Evolutionary conservation across 2,888 invertebrate genomes (phyloP).

Genomic region (Dascillus cervinus): DNA sequence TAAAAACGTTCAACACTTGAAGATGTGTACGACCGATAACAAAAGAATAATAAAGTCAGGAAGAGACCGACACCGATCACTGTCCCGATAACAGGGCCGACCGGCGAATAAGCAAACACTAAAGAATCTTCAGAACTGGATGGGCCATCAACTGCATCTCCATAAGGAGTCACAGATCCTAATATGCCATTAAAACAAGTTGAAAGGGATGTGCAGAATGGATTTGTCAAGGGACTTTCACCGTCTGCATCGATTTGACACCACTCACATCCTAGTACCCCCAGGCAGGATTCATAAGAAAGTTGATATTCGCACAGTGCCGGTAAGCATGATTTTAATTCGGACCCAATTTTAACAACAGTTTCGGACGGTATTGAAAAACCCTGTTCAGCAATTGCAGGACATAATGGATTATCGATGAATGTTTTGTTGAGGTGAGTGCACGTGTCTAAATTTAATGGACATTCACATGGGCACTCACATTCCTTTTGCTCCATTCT

Average conservation of each 20-base stretch:
- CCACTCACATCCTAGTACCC: constrained; percentile 85
- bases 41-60: constrained; percentile 75
- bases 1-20: constrained; percentile 44
- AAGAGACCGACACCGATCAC: constrained; percentile 75
- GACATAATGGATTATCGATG: constrained; percentile 33
- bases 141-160: constrained; percentile 55
- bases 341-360: constrained; percentile 14
- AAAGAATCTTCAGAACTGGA: constrained; percentile 34
- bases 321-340: constrained; percentile 54
- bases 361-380: constrained; percentile 15
- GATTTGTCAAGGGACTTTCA: constrained; percentile 54
- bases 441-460: constrained; percentile 34
- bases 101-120: constrained; percentile 58
- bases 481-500: constrained; percentile 92
- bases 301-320: constrained; percentile 60
- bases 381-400: constrained; percentile 26
- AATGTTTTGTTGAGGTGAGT: constrained; percentile 29
- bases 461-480: constrained; percentile 92
- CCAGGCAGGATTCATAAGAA: constrained; percentile 57
- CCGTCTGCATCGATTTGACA: constrained; percentile 75
- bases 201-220: constrained; percentile 75
- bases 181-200: constrained; percentile 82
- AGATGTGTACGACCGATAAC: constrained; percentile 64
- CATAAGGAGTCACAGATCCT: constrained; percentile 75
- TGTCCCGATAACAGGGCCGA: constrained; percentile 82